A percentile compares a stretch with the other conserved stretches of the same genome.
Evolutionary conservation across 2,888 invertebrate genomes (phyloP).

Genomic region (Erebia aethiops): DNA sequence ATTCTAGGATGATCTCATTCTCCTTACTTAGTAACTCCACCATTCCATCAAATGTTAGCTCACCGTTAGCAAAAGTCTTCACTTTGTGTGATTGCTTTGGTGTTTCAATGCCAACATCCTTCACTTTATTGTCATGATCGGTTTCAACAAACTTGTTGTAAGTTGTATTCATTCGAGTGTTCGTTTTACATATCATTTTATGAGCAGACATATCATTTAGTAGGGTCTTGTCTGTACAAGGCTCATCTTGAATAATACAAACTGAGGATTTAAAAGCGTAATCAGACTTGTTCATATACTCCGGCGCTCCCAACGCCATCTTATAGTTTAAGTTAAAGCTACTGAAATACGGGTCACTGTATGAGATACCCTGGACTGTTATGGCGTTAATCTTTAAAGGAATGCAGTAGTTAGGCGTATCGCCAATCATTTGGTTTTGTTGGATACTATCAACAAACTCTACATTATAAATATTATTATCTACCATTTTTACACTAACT

Average conservation of each 20-base stretch:
- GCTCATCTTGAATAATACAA: constrained; percentile 81
- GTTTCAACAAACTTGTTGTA: constrained; percentile 66
- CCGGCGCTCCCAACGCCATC: constrained; percentile 81
- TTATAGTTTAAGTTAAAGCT: constrained; percentile 84
- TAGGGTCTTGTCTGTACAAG: constrained; percentile 70
- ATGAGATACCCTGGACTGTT: constrained; percentile 85
- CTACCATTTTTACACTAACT: constrained; percentile 82
- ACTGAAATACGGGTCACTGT: constrained; percentile 84
- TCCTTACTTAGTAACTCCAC: constrained; percentile 68
- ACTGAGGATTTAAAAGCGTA: constrained; percentile 84
- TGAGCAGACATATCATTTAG: constrained; percentile 73
- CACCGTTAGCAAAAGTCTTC: constrained; percentile 74
- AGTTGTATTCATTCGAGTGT: constrained; percentile 71
- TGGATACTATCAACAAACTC: constrained; percentile 83
- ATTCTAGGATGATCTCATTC: constrained; percentile 56
- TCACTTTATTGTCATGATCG: constrained; percentile 79
- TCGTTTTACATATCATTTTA: constrained; percentile 70
- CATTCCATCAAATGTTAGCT: constrained; percentile 78
- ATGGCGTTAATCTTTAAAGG: constrained; percentile 84
- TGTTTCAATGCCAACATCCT: constrained; percentile 56
- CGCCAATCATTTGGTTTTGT: constrained; percentile 84
- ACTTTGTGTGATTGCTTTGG: constrained; percentile 51
- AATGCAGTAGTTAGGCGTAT: constrained; percentile 83
- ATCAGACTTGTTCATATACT: constrained; percentile 84
- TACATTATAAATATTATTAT: constrained; percentile 83